Conservation (phyloP, 2,888 invertebrate species). For the Lasioglossum lativentre region DNA sequence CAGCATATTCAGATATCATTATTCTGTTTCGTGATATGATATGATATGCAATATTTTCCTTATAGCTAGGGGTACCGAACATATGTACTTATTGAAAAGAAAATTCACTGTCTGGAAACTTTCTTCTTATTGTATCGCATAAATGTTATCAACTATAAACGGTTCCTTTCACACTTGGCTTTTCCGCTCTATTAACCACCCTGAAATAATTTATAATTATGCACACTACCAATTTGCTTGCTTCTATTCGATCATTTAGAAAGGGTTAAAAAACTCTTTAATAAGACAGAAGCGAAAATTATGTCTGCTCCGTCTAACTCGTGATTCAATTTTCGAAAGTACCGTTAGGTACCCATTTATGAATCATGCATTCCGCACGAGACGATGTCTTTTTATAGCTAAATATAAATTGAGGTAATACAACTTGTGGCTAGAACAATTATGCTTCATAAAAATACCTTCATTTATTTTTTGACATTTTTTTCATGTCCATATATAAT, state of each 20-base stretch:
- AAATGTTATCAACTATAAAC: background rate
- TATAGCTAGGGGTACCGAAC: background rate
- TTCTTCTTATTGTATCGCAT: background rate
- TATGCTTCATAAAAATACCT: background rate
- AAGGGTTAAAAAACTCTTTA: background rate
- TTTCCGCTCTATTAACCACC: no score
- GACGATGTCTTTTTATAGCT: background rate
- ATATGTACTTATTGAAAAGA: background rate
- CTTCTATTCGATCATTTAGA: background rate
- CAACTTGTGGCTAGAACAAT: background rate
- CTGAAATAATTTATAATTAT: background rate
- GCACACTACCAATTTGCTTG: background rate
- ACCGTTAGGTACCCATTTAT: background rate
- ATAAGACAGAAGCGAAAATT: background rate
- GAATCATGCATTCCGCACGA: background rate
- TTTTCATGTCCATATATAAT: background rate
- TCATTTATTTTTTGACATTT: background rate
- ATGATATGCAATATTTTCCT: background rate
- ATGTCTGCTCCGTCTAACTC: background rate
- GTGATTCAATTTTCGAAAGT: background rate
- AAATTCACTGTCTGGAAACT: background rate
- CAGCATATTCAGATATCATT: background rate
- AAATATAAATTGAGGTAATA: constrained; percentile 1
- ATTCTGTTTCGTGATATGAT: background rate
- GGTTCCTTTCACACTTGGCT: background rate